Evolutionary conservation across 2,113 vertebrate species (phyloP).

Genomic region (Mesitornis unicolor): DNA sequence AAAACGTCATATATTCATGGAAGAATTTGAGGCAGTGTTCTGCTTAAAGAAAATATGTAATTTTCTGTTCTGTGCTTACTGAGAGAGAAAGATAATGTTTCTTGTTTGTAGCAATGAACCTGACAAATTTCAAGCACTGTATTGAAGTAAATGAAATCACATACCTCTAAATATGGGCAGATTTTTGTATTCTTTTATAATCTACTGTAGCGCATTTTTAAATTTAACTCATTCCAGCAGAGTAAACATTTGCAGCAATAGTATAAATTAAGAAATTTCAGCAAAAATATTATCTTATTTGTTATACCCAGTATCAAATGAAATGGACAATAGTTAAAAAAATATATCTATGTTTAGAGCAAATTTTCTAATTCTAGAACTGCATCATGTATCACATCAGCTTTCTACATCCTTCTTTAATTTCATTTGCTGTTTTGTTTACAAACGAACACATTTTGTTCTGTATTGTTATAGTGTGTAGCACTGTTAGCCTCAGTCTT

Average conservation of each 20-base stretch:
- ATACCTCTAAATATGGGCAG: neutral
- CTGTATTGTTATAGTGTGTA: neutral
- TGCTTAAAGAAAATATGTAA: neutral
- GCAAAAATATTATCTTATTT: neutral
- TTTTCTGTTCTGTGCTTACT: neutral
- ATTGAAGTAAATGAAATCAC: neutral
- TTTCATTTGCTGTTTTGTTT: neutral
- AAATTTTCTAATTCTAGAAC: neutral
- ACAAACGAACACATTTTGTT: neutral
- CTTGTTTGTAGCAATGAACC: neutral
- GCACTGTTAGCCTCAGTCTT: neutral
- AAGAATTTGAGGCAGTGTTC: neutral
- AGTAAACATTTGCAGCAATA: neutral
- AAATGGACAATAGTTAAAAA: neutral
- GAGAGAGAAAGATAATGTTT: neutral
- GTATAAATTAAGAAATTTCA: neutral
- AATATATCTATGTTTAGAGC: neutral
- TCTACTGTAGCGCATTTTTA: rapidly evolving
- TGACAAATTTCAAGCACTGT: neutral
- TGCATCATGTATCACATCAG: neutral
- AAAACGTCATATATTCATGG: neutral
- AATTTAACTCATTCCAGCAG: neutral
- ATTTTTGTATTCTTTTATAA: neutral
- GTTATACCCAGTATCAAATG: neutral
- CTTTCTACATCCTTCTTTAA: neutral